Evolutionary conservation across 1,140 invertebrate genomes (phyloP), one percentile per base, ranked within the genome.

Genomic region (Drosophila pallidifrons): DNA sequence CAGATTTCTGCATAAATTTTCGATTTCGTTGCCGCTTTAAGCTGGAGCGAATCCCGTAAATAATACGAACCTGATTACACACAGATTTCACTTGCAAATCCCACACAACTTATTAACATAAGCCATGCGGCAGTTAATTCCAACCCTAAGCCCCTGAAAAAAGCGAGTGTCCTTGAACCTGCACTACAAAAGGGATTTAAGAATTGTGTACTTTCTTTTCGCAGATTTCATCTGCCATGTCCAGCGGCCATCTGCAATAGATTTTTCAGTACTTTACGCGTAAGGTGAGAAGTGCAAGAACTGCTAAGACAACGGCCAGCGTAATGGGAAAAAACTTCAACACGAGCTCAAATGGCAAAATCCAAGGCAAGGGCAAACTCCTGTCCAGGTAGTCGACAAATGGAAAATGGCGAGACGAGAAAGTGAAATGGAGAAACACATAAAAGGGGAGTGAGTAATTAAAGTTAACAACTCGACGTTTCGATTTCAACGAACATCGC

Each of bases 71-170:
- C 6, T 38, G 10, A 54, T 52, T 59, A 45, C 41, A 45, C 41
- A 69, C 1, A 35, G 66, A 68, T 57, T 63, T 61, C 20, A 3
- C 51, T n/a, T 16, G 32, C 55, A 51, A 52, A 16, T 30, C 64
- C 51, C 47, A 46, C 32, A 47, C 20, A 77, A 69, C 45, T 63
- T 57, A 85, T 85, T 85, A 85, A 55, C 75, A 85, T 85, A 85
- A 81, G 80, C 75, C 78, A 75, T 47, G 69, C 60, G 49, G 16
- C 76, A 72, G 72, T 83, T 80, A 80, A 82, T 82, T 61, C 57
- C 71, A 25, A 69, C 64, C 72, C 60, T 76, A 70, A 78, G 70
- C 75, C 67, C 28, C 38, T 41, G 28, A 15, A 15, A 46, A 51
- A 63, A 5, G 10, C 2, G 6, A 81, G 6, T 81, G 69, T 77